Evolutionary conservation across 2,888 invertebrate genomes (phyloP), one percentile per base, ranked within the genome.

Genomic region (Athalia rosae): DNA sequence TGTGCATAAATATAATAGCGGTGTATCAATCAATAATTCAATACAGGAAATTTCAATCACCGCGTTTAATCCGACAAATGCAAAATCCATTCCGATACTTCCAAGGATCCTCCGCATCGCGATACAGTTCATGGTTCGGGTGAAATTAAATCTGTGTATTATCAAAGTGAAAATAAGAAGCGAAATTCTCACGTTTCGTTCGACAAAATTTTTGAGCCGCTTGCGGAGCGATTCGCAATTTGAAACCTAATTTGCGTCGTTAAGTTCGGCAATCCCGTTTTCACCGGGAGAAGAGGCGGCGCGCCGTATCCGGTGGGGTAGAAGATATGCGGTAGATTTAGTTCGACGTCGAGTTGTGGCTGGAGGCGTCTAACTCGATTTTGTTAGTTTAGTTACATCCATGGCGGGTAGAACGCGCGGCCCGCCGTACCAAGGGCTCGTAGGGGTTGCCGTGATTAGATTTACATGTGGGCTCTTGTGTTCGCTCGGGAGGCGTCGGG

Each of bases 301-400:
- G 43, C 61, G 66, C n/a, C 58, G 64, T 45, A 11, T 45, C 77
- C 56, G 47, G 58, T 81, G 82, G 85, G 81, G 82, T 80, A 82
- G 80, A 79, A 76, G 78, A 83, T 74, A 77, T 80, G 82, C 82
- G 82, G 83, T 85, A 84, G 85, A 86, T 87, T 87, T 83, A 84
- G 85, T 87, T 87, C 87, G 87, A 88, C 85, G 86, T 86, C 86
- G 83, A 87, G 84, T 85, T 84, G 83, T 81, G 77, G 81, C 80
- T 83, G 81, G 81, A 80, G 81, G 80, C 78, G 80, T 83, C 86
- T 90, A 90, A 90, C 89, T 89, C 88, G 82, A 89, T 89, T 89
- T 86, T 84, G 88, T 89, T 89, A 89, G 89, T 89, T 89, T 89
- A 88, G 89, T 89, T 89, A 89, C 87, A 88, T 87, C 82, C 86